Evolutionary conservation across 2,113 vertebrate species (phyloP).

Genomic region (Calyptomena viridis): DNA sequence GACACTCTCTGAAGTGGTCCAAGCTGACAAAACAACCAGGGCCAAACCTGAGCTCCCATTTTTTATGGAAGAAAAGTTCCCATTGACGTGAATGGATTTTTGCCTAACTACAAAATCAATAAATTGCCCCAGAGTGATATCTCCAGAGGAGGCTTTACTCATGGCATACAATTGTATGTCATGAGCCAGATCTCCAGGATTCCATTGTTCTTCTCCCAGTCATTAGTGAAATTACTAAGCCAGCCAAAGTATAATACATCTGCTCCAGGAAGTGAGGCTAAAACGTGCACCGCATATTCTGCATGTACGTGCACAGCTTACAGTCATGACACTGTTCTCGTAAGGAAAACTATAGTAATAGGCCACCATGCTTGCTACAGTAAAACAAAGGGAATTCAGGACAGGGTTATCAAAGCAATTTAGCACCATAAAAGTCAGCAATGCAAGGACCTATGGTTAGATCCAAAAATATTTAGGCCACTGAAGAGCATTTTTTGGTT

Average conservation of each 20-base stretch:
- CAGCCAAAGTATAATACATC: conserved; percentile 22
- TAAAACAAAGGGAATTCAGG: neutral
- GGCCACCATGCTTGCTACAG: neutral
- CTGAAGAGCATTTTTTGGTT: neutral
- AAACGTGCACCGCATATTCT: neutral
- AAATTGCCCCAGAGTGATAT: conserved; percentile 9
- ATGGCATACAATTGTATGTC: neutral
- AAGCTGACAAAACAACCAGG: neutral
- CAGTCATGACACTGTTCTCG: neutral
- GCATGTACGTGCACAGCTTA: neutral
- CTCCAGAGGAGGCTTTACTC: conserved; percentile 36
- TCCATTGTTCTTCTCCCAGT: neutral
- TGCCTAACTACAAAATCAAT: conserved; percentile 34
- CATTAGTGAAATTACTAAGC: neutral
- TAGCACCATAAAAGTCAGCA: neutral
- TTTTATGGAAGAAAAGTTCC: conserved; percentile 27
- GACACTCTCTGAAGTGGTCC: neutral
- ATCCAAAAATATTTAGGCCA: neutral
- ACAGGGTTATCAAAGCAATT: neutral
- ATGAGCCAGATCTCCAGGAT: conserved; percentile 25
- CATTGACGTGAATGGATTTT: conserved; percentile 49
- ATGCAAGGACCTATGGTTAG: neutral
- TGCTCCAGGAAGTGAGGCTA: neutral
- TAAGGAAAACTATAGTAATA: neutral
- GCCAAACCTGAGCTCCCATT: neutral